Evolutionary conservation across 2,113 vertebrate species (phyloP), one percentile per base, ranked within the genome.

Genomic region (Lagenorhynchus albirostris): DNA sequence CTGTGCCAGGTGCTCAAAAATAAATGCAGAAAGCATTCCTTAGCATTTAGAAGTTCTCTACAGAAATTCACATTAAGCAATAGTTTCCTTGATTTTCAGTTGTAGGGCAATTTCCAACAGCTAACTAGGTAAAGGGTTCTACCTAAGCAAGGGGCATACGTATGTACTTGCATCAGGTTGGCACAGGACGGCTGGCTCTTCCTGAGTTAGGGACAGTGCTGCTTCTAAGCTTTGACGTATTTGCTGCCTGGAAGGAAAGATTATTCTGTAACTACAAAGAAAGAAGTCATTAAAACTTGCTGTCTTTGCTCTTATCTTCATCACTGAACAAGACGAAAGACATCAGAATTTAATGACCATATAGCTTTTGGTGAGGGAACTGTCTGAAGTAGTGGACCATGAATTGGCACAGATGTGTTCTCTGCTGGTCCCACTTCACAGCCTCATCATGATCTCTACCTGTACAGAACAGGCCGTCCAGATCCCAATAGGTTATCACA

Each of bases 321-420:
- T 81, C 80, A 62, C 1, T 88, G 93, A 95, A 53, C n/a, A 83
- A 87, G 82, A 91, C 2, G 1, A 74, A 96, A 97, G 93, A 71
- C 85, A 74, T 63, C 83, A 33, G 89, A 92, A 93, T 94, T 79
- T 83, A 97, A 83, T 63, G 93, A 91, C 81, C 86, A 95, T 92
- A 86, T 29, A 95, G 85, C 60, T 95, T 95, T 96, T 67, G 73
- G 91, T 94, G 58, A 70, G 31, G 47, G 41, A 92, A 55, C 93
- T 58, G 33, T 77, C 29, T 47, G 96, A 76, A 83, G 94, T 88
- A 98, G 97, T 97, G 97, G 93, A 85, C 95, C 95, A 1, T 97
- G 93, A 91, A 89, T 44, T 13, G 71, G 82, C 60, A 6, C 98
- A 97, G 95, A 97, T 92, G 96, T 97, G 85, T 58, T 38, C 77